Conservation (phyloP, 1,140 invertebrate genomes). For the Cryptotermes secundus region DNA sequence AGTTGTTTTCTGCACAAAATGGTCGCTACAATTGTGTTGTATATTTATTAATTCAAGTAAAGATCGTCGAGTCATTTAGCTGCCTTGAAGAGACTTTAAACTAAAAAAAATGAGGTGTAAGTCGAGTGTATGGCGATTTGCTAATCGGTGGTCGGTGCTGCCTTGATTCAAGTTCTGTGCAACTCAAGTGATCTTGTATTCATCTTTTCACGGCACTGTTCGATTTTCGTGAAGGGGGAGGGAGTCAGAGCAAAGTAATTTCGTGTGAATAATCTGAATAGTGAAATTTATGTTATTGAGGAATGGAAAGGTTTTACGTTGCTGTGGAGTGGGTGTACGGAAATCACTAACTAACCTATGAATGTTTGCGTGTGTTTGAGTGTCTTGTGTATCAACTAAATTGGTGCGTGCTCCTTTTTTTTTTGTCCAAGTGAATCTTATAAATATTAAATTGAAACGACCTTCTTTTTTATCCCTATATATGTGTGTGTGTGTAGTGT, state of each 20-base stretch:
- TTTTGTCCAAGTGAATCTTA: not conserved
- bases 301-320: not conserved
- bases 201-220: not conserved
- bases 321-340: no score
- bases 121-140: not conserved
- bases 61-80: constrained; percentile 15
- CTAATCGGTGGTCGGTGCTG: not conserved
- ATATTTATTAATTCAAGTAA: not conserved
- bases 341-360: no score
- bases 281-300: not conserved
- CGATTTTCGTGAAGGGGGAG: not conserved
- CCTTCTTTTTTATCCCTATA: not conserved
- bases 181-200: not conserved
- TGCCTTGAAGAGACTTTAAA: constrained; percentile 10
- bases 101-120: not conserved
- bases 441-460: not conserved
- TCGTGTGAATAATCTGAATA: not conserved
- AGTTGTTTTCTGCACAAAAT: not conserved
- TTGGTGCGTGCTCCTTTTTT: not conserved
- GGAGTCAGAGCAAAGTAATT: not conserved
- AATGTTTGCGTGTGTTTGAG: not conserved
- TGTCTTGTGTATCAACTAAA: not conserved
- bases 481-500: not conserved
- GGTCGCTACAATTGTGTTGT: not conserved
- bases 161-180: not conserved